A percentile compares a stretch with the other conserved stretches of the same genome.
Evolutionary conservation across 2,797 vertebrate species (phyloP).

Genomic region (Oophaga sylvatica): DNA sequence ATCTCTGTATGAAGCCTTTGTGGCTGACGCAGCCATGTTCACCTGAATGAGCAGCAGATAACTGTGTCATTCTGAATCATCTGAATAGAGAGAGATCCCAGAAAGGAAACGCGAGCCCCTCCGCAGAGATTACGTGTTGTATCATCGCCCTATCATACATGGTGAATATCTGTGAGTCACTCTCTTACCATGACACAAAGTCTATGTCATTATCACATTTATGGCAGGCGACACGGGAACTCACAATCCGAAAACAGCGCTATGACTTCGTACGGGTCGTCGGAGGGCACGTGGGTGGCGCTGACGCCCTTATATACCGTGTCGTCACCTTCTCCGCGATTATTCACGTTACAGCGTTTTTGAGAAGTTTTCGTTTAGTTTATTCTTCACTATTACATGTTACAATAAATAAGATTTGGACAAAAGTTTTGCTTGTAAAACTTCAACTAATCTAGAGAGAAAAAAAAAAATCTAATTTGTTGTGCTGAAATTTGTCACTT

Average conservation of each 20-base stretch:
- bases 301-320: not conserved
- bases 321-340: no score
- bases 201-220: not conserved
- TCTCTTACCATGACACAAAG: not conserved
- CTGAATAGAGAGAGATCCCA: not conserved
- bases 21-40: not conserved
- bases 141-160: not conserved
- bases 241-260: not conserved
- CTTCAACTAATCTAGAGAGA: no score
- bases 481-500: no score
- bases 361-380: no score
- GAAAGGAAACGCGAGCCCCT: not conserved
- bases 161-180: not conserved
- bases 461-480: no score
- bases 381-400: no score
- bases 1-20: not conserved
- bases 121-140: not conserved
- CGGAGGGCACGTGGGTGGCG: not conserved
- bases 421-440: no score
- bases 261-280: not conserved
- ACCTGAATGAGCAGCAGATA: slow-evolving; percentile 4
- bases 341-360: no score
- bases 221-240: not conserved
- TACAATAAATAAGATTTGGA: no score
- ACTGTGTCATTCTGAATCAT: not conserved